Evolutionary conservation across 2,888 invertebrate species (phyloP).

Genomic region (Cheilosia urbana): DNA sequence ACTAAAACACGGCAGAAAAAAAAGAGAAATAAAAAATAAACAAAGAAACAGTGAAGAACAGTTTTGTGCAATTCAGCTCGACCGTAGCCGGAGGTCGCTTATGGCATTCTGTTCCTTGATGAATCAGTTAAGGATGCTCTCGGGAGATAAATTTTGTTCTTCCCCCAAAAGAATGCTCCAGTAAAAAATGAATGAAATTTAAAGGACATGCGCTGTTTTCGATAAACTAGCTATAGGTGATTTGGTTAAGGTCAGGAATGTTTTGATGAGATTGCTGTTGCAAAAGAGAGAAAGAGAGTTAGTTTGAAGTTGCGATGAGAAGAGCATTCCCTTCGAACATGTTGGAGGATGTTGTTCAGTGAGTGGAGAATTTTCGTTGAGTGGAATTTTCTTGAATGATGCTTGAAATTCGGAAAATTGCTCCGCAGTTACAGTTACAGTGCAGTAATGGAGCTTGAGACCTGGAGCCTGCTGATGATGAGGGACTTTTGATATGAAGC

Average conservation of each 20-base stretch:
- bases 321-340: slow-evolving; percentile 14
- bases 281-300: slow-evolving; percentile 21
- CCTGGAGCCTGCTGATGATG: too few species aligned
- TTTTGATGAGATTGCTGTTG: slow-evolving; percentile 41
- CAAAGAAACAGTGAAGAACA: slow-evolving; percentile 34
- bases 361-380: neutral
- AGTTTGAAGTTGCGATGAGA: neutral
- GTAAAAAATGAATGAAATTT: slow-evolving; percentile 73
- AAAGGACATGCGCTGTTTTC: slow-evolving; percentile 57
- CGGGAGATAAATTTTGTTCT: slow-evolving; percentile 39
- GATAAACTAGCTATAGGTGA: neutral
- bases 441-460: too few species aligned
- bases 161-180: slow-evolving; percentile 26
- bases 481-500: too few species aligned
- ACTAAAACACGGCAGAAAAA: neutral
- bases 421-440: too few species aligned
- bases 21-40: neutral
- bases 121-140: slow-evolving; percentile 72
- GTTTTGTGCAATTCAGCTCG: slow-evolving; percentile 63
- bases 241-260: slow-evolving; percentile 73
- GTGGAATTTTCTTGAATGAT: neutral
- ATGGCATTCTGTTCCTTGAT: slow-evolving; percentile 70
- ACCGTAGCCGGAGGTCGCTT: slow-evolving; percentile 70
- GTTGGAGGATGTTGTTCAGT: slow-evolving; percentile 2
- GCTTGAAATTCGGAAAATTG: too few species aligned